These are phyloP conservation scores for Myotis davidii DNA, from an alignment of 2,113 vertebrate species.

Conservation along the genomic window DNA sequence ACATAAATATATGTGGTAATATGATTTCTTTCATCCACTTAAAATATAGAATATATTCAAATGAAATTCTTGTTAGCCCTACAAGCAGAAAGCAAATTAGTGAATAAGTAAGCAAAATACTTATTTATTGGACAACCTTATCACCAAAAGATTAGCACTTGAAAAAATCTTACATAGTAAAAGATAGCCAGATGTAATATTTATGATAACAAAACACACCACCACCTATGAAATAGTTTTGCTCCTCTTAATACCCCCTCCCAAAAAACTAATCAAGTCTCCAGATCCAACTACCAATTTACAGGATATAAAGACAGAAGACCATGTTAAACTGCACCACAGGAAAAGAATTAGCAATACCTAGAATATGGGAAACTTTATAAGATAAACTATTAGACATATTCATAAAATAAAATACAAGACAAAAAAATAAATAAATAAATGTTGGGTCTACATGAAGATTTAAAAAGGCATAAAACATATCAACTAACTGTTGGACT, in stretches of 20 bases:
- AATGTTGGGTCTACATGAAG: background rate
- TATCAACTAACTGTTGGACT: background rate
- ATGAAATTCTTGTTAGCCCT: background rate
- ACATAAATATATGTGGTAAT: background rate
- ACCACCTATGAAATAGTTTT: background rate
- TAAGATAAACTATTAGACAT: background rate
- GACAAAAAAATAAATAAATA: background rate
- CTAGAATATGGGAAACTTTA: background rate
- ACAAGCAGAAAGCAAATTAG: background rate
- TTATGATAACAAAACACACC: background rate
- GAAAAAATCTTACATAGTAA: background rate
- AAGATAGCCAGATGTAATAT: background rate
- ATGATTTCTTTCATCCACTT: background rate
- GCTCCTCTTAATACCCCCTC: background rate
- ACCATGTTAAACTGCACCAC: background rate
- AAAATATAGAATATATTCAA: conserved; percentile 14
- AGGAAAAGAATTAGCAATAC: background rate
- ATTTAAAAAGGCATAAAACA: background rate
- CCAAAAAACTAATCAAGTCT: background rate
- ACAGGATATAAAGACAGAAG: background rate
- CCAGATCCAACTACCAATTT: background rate
- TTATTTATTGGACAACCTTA: background rate
- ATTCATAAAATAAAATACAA: conserved; percentile 12
- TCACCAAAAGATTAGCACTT: background rate
- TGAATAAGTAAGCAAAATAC: background rate